Conservation (phyloP, 2,113 vertebrate species). For the Coracopsis vasa region DNA sequence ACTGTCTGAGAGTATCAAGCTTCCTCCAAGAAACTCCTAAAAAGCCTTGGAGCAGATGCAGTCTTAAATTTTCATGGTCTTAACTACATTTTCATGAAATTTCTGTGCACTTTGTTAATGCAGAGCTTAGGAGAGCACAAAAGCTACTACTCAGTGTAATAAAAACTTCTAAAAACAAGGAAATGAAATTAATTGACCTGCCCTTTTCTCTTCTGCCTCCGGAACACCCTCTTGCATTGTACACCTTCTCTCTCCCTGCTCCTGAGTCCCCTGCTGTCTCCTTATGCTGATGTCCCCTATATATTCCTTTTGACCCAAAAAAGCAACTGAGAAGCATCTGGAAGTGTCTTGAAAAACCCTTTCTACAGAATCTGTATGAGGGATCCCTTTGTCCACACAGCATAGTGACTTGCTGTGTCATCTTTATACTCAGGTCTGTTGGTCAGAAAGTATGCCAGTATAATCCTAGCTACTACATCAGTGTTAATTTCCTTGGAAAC, state of each 20-base stretch:
- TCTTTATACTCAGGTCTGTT: neutral
- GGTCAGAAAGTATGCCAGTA: neutral
- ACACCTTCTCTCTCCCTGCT: neutral
- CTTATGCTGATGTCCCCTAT: neutral
- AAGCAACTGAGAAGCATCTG: neutral
- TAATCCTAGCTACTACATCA: neutral
- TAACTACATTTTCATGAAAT: neutral
- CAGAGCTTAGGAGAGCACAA: neutral
- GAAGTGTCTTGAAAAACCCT: neutral
- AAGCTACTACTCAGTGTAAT: neutral
- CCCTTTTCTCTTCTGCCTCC: neutral
- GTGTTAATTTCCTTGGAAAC: neutral
- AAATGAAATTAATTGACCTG: neutral
- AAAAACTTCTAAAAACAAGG: neutral
- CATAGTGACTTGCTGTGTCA: neutral
- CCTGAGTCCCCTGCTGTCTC: neutral
- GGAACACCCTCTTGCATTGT: neutral
- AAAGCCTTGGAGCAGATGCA: neutral
- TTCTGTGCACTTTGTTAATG: neutral
- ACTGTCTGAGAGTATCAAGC: neutral
- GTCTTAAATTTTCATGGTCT: neutral
- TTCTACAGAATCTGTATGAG: neutral
- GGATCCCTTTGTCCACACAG: neutral
- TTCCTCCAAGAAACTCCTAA: neutral
- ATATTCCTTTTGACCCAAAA: neutral